These are phyloP conservation scores for Orthosia cruda DNA, from an alignment of 2,888 invertebrate genomes.

Conservation along the genomic window DNA sequence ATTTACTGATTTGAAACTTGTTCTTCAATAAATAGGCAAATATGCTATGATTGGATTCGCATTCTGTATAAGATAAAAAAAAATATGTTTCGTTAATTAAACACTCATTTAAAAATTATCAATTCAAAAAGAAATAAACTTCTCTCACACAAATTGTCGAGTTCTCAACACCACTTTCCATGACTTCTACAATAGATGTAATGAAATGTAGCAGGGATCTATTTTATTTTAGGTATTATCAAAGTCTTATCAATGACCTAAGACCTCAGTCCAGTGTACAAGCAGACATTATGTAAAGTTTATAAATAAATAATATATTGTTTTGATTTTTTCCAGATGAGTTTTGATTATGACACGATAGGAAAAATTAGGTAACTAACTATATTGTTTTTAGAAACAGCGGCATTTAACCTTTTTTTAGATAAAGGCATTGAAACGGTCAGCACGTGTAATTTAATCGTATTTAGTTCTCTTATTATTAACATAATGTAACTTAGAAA, in stretches of 20 bases:
- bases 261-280: not conserved
- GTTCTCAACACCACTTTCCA: slow-evolving; percentile 10
- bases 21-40: not conserved
- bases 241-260: slow-evolving; percentile 30
- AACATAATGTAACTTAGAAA: too few species aligned
- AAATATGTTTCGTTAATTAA: too few species aligned
- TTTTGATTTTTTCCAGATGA: not conserved
- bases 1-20: too few species aligned
- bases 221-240: not conserved
- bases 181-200: not conserved
- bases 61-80: not conserved
- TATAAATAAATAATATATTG: not conserved
- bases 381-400: not conserved
- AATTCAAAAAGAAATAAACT: not conserved
- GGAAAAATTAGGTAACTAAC: not conserved
- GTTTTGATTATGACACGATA: not conserved
- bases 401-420: not conserved
- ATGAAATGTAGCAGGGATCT: not conserved
- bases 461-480: too few species aligned
- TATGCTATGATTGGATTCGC: not conserved
- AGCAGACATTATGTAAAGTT: not conserved
- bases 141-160: not conserved
- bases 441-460: not conserved
- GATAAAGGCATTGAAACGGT: not conserved
- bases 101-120: too few species aligned